Percentiles rank a stretch among this genome's conserved stretches.
Evolutionary conservation across 2,113 vertebrate genomes (phyloP).

Genomic region (Peucedramus taeniatus): DNA sequence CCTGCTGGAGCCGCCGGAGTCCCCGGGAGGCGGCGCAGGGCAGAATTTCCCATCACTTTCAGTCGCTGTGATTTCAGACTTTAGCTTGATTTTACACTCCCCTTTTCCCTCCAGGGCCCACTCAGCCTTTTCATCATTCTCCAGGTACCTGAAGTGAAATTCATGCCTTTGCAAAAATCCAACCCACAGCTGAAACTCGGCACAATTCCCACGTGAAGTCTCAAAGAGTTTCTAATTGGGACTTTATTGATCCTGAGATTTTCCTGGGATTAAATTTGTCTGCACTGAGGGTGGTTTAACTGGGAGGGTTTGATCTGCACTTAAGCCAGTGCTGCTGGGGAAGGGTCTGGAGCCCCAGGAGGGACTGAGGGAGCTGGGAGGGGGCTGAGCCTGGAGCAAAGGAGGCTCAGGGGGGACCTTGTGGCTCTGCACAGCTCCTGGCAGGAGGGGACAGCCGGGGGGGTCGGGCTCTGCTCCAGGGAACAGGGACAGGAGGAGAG

Average conservation of each 20-base stretch:
- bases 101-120: neutral
- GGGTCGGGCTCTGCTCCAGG: neutral
- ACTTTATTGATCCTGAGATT: neutral
- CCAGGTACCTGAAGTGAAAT: neutral
- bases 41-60: neutral
- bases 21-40: fast-evolving
- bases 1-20: neutral
- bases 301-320: neutral
- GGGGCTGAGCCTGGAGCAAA: neutral
- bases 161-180: neutral
- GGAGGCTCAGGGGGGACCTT: neutral
- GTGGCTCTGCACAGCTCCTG: neutral
- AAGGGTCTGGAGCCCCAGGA: neutral
- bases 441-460: neutral
- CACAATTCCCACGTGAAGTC: neutral
- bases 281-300: neutral
- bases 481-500: neutral
- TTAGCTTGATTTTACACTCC: neutral
- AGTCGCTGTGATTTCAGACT: neutral
- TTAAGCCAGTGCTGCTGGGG: neutral
- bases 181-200: neutral
- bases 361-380: neutral
- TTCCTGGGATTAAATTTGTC: neutral
- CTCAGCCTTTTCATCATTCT: neutral
- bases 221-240: neutral